Base-by-base conservation (phyloP, 23 tunicate species). In the Phallusia fumigata region DNA sequence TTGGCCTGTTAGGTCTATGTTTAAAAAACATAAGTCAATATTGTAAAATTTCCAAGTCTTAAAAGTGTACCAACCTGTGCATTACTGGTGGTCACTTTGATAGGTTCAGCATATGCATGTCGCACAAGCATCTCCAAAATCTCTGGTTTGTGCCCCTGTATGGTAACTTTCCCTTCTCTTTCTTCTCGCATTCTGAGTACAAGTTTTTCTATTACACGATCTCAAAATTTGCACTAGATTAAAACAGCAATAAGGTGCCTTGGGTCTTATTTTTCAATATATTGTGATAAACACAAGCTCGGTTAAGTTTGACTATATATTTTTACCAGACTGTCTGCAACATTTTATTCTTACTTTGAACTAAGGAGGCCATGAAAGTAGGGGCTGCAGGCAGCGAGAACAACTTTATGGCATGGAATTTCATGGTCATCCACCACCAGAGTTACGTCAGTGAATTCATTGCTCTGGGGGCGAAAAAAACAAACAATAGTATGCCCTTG, bases 331-430 rank as follows among this genome's bases (percentile, higher is more conserved):
- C n/a, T n/a, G 47, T 40, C 47, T 40, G 5, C 47, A 40, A 40
- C 10, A 40, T 5, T 40, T 40, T 19, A 16, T 22, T 51, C 76
- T 78, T 84, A 88, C 93, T 80, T 52, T 31, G 97, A 92, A 30
- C 80, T 84, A 0, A 92, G 88, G 36, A 92, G 50, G 22, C 91
- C 97, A 75, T 84, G 91, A 40, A 92, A 92, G 65, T 92, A 92
- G 33, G 86, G 85, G 65, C 97, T 92, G 75, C 90, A 82, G 15
- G 97, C 97, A n/a, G 97, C 97, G 11, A 92, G 79, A 12, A 92
- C 88, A 11, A 92, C 91, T 22, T 85, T 77, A 53, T 92, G 97
- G 78, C 97, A 92, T 31, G 86, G 84, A 18, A 92, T 92, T 58
- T 92, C 97, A 65, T 74, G 73, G 30, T 84, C 87, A 12, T 87